Evolutionary conservation across 2,797 vertebrate species (phyloP).

Genomic region (Neosilurus hyrtlii): DNA sequence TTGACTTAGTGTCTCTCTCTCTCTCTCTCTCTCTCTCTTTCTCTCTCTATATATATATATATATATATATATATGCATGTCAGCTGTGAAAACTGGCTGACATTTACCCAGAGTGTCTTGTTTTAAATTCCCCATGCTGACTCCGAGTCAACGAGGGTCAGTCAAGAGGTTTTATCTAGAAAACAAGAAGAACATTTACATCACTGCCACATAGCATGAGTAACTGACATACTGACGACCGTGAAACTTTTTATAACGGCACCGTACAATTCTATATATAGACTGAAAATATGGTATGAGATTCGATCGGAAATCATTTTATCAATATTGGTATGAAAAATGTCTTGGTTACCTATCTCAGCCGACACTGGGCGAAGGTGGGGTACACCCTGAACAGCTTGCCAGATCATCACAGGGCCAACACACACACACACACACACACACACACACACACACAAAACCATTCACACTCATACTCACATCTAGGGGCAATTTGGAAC

Average conservation of each 20-base stretch:
- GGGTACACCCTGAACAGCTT: too few species aligned
- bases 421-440: too few species aligned
- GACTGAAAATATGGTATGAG: neutral
- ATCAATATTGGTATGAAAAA: neutral
- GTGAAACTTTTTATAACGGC: neutral
- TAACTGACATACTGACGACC: neutral
- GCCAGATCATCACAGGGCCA: too few species aligned
- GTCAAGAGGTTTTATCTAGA: neutral
- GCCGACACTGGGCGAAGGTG: too few species aligned
- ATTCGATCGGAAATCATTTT: neutral
- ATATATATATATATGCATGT: neutral
- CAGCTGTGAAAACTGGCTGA: constrained; percentile 20
- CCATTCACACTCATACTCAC: too few species aligned
- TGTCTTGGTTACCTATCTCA: too few species aligned
- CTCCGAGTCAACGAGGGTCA: constrained; percentile 1
- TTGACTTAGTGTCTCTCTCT: constrained; percentile 9
- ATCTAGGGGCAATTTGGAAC: too few species aligned
- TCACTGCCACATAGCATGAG: neutral
- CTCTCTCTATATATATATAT: too few species aligned
- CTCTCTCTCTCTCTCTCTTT: neutral
- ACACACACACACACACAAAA: too few species aligned
- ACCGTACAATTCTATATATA: neutral
- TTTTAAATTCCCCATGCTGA: neutral
- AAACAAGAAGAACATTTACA: neutral
- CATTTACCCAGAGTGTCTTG: constrained; percentile 13